phyloP scores from a whole-genome alignment of 2,888 invertebrate species.

The Pollenia labialis region DNA sequence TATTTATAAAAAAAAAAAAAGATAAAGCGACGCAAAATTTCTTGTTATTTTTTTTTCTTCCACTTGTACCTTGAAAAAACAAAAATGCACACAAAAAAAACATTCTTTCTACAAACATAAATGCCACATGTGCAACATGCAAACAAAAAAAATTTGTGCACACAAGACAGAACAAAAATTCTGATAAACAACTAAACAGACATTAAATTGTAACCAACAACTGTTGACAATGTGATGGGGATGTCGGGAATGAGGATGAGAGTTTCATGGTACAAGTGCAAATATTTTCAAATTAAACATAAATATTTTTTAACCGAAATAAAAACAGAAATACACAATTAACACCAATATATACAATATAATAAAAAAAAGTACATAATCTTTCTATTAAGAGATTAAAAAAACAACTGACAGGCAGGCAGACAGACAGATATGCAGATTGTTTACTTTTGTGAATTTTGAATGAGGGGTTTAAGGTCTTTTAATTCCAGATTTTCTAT shows the following conservation, averaged over 20 bases:
- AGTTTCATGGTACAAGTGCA: conserved; percentile 47
- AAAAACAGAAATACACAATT: conserved; percentile 35
- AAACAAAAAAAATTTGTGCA: conserved; percentile 31
- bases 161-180: conserved; percentile 38
- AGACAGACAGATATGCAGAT: conserved; percentile 24
- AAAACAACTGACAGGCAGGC: not conserved
- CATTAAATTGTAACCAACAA: conserved; percentile 56
- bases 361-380: conserved; percentile 8
- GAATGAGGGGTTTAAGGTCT: conserved; percentile 1
- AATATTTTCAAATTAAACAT: conserved; percentile 52
- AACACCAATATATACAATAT: conserved; percentile 13
- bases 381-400: conserved; percentile 42
- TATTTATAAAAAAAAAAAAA: conserved; percentile 43
- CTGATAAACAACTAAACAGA: conserved; percentile 30
- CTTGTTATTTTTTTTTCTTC: conserved; percentile 5
- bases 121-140: conserved; percentile 56
- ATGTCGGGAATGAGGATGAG: conserved; percentile 35
- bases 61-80: conserved; percentile 54
- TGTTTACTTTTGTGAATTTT: not conserved
- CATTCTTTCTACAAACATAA: conserved; percentile 30
- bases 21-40: conserved; percentile 51
- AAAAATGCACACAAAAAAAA: conserved; percentile 34
- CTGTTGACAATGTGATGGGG: conserved; percentile 58
- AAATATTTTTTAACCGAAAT: conserved; percentile 35
- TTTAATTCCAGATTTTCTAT: not conserved